These are phyloP conservation scores for Hippocampus guttulatus DNA, from an alignment of 2,113 vertebrate genomes.

Conservation along the genomic window DNA sequence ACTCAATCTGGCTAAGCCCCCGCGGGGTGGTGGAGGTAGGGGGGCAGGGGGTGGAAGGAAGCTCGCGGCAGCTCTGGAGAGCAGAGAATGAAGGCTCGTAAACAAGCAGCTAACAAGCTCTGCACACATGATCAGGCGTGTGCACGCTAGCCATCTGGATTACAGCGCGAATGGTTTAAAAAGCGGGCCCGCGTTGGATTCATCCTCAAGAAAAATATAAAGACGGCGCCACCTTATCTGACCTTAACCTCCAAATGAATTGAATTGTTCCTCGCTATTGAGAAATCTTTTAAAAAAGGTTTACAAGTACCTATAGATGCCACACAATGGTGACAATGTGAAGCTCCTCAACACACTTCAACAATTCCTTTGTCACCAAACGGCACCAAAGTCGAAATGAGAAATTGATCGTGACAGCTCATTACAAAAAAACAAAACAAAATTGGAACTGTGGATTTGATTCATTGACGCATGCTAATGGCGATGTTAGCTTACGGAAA, in stretches of 20 bases:
- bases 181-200: neutral
- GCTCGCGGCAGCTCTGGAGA: constrained; percentile 6
- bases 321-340: neutral
- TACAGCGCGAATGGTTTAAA: neutral
- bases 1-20: constrained; percentile 65
- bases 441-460: neutral
- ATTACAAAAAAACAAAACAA: too few species aligned
- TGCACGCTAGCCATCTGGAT: constrained; percentile 39
- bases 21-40: constrained; percentile 36
- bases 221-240: too few species aligned
- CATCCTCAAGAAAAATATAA: too few species aligned
- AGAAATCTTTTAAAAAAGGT: too few species aligned
- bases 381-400: neutral
- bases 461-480: too few species aligned
- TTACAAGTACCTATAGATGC: too few species aligned
- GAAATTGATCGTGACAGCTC: neutral
- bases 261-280: too few species aligned
- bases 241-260: too few species aligned
- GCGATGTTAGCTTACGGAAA: too few species aligned
- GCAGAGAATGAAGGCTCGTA: constrained; percentile 30
- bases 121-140: constrained; percentile 17
- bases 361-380: neutral
- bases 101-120: constrained; percentile 59
- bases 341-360: neutral
- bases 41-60: constrained; percentile 44